Conservation (phyloP, 2,888 invertebrate genomes). For the Ypsolopha sequella region DNA sequence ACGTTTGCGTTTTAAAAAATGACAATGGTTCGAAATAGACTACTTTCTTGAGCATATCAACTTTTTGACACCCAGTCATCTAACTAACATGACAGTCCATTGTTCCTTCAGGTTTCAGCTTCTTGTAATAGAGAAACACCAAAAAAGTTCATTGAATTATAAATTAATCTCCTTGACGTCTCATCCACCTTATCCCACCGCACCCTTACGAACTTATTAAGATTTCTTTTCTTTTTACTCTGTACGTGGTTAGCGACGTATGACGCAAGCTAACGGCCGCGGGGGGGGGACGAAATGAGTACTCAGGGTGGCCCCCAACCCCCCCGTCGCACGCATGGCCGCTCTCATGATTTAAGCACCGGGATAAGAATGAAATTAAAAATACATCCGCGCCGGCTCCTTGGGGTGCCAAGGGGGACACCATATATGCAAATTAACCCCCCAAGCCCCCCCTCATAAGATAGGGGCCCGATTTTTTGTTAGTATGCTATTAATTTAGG, state of each 20-base stretch:
- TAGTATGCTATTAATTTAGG: conserved; percentile 70
- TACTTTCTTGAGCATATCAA: too few species aligned
- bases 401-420: conserved; percentile 61
- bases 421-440: conserved; percentile 68
- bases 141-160: background rate
- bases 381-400: conserved; percentile 65
- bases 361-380: conserved; percentile 72
- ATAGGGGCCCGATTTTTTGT: conserved; percentile 63
- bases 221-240: conserved; percentile 70
- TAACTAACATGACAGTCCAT: too few species aligned
- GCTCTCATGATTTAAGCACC: conserved; percentile 70
- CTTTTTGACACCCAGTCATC: too few species aligned
- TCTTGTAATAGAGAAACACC: too few species aligned
- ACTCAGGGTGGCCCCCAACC: conserved; percentile 33
- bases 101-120: too few species aligned
- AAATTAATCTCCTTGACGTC: conserved; percentile 7
- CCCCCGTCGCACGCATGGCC: conserved; percentile 58
- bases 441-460: conserved; percentile 44
- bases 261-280: conserved; percentile 64
- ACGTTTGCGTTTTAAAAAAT: too few species aligned
- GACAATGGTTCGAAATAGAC: too few species aligned
- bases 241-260: conserved; percentile 70
- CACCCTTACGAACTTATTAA: conserved; percentile 71
- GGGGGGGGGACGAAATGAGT: conserved; percentile 16
- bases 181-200: conserved; percentile 38